These are phyloP conservation scores for Plagiodera versicolora DNA, from an alignment of 2,888 invertebrate genomes.

Conservation along the genomic window DNA sequence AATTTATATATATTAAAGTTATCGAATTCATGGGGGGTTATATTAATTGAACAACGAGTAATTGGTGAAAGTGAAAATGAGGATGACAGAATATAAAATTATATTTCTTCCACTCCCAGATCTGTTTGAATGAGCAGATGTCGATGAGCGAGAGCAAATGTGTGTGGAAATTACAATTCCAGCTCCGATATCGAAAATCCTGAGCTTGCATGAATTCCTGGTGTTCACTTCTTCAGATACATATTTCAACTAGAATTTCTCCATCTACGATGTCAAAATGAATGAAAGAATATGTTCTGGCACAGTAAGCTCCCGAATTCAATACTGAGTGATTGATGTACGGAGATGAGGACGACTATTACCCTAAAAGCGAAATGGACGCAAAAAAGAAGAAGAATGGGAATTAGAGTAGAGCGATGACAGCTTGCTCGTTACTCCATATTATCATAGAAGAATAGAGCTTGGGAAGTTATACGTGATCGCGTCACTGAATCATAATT, in stretches of 20 bases:
- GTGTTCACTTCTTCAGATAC: conserved; percentile 17
- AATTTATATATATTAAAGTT: too few relatives aligned
- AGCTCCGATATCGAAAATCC: background rate
- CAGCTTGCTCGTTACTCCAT: conserved; percentile 42
- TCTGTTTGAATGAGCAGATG: too few relatives aligned
- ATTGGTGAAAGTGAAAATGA: too few relatives aligned
- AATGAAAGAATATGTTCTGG: conserved; percentile 26
- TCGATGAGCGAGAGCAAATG: background rate
- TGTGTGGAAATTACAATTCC: background rate
- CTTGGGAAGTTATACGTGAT: conserved; percentile 42
- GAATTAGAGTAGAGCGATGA: conserved; percentile 42
- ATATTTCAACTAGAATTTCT: conserved; percentile 20
- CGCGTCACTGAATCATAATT: conserved; percentile 43
- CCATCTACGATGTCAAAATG: conserved; percentile 23
- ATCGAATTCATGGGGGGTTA: too few relatives aligned
- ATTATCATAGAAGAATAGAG: conserved; percentile 35
- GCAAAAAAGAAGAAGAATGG: conserved; percentile 38
- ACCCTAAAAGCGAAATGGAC: conserved; percentile 36
- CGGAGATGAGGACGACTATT: conserved; percentile 35
- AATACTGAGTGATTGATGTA: conserved; percentile 40
- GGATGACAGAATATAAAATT: too few relatives aligned
- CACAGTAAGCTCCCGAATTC: conserved; percentile 25
- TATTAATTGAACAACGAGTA: too few relatives aligned
- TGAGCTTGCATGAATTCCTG: conserved; percentile 17
- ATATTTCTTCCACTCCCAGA: too few relatives aligned